Evolutionary conservation across 2,888 invertebrate genomes (phyloP).

Genomic region (Machimus rusticus): DNA sequence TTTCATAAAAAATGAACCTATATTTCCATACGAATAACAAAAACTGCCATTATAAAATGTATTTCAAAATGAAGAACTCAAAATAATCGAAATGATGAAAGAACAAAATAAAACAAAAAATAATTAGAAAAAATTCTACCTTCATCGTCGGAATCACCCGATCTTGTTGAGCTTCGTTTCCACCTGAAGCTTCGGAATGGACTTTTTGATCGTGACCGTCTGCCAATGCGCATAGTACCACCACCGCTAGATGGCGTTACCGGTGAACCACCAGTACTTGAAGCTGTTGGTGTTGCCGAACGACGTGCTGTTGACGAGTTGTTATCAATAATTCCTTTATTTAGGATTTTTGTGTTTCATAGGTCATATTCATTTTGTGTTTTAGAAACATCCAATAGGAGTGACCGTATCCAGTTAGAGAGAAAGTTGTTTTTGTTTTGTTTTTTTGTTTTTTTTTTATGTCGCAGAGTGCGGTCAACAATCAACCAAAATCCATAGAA

Average conservation of each 20-base stretch:
- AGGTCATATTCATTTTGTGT: background rate
- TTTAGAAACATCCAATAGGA: background rate
- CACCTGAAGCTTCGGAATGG: slow-evolving; percentile 93
- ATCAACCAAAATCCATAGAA: slow-evolving; percentile 20
- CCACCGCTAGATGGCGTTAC: slow-evolving; percentile 56
- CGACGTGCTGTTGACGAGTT: slow-evolving; percentile 38
- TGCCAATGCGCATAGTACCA: slow-evolving; percentile 61
- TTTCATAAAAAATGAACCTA: background rate
- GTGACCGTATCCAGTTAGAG: background rate
- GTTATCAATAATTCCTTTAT: slow-evolving; percentile 29
- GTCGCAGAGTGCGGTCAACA: slow-evolving; percentile 32
- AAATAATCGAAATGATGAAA: background rate
- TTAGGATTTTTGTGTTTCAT: slow-evolving; percentile 3
- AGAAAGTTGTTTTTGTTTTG: background rate
- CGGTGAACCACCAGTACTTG: slow-evolving; percentile 45
- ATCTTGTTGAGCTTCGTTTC: slow-evolving; percentile 76
- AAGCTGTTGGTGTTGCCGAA: slow-evolving; percentile 40
- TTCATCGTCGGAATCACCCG: slow-evolving; percentile 82
- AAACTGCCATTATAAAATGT: background rate
- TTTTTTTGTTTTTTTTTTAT: background rate
- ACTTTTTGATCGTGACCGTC: slow-evolving; percentile 84
- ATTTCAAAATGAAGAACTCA: background rate
- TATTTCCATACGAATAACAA: background rate
- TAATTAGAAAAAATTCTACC: slow-evolving; percentile 48
- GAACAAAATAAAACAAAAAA: slow-evolving; percentile 3